Evolutionary conservation across 2,888 invertebrate genomes (phyloP).

Genomic region (Eulithis prunata): DNA sequence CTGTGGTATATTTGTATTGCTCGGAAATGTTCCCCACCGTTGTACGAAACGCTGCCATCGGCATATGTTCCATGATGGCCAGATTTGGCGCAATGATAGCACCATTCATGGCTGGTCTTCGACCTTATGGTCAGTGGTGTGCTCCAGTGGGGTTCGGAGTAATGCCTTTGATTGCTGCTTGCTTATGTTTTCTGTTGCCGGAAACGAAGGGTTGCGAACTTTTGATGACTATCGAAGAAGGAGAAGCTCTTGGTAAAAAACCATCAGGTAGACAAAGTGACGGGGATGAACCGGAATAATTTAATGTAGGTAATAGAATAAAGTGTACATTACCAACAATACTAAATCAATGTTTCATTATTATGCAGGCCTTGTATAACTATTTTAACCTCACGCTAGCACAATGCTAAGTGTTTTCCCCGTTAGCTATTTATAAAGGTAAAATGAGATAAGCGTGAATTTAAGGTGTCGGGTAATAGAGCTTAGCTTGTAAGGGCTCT

Average conservation of each 20-base stretch:
- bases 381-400: neutral
- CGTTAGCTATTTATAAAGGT: slow-evolving; percentile 22
- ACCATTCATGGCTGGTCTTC: slow-evolving; percentile 89
- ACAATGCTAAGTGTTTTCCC: neutral
- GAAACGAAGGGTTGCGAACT: slow-evolving; percentile 90
- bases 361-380: neutral
- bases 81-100: slow-evolving; percentile 93
- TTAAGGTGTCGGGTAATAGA: slow-evolving; percentile 53
- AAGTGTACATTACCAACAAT: slow-evolving; percentile 8
- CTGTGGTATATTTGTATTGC: slow-evolving; percentile 91
- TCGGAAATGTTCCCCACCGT: slow-evolving; percentile 95
- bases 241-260: slow-evolving; percentile 79
- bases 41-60: slow-evolving; percentile 92
- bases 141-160: slow-evolving; percentile 89
- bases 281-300: slow-evolving; percentile 5
- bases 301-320: slow-evolving; percentile 20
- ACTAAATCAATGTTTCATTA: neutral
- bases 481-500: slow-evolving; percentile 72
- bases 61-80: slow-evolving; percentile 92
- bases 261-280: slow-evolving; percentile 16
- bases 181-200: slow-evolving; percentile 87
- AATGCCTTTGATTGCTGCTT: slow-evolving; percentile 86
- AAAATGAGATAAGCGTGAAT: slow-evolving; percentile 42
- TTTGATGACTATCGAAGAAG: slow-evolving; percentile 91
- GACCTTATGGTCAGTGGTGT: slow-evolving; percentile 82